Evolutionary conservation across 1,140 invertebrate species (phyloP).

Genomic region (Diorhabda elongata): DNA sequence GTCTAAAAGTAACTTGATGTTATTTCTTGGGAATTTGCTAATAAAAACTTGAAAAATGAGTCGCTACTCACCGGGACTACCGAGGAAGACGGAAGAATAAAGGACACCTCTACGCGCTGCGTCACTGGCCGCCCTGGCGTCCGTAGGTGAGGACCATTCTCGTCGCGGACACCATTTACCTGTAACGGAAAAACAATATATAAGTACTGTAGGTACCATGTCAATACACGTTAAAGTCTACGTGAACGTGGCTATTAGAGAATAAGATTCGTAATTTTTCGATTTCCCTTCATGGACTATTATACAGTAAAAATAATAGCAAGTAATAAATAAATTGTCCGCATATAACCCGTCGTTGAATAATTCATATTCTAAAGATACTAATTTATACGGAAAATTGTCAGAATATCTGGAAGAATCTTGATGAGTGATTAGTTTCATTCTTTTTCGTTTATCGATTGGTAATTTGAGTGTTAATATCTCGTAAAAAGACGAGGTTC

Average conservation of each 20-base stretch:
- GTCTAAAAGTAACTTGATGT: too few relatives aligned
- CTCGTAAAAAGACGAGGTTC: too few relatives aligned
- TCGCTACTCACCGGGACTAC: conserved; percentile 75
- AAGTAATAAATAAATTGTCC: too few relatives aligned
- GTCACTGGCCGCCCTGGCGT: conserved; percentile 65
- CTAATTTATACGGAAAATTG: too few relatives aligned
- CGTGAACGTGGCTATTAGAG: neutral
- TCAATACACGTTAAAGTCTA: neutral
- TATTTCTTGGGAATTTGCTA: too few relatives aligned
- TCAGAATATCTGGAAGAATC: too few relatives aligned
- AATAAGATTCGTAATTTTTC: neutral
- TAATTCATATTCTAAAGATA: too few relatives aligned
- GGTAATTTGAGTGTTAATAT: too few relatives aligned
- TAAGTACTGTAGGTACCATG: neutral
- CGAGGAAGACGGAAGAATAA: conserved; percentile 85
- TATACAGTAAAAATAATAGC: too few relatives aligned
- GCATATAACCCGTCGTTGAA: too few relatives aligned
- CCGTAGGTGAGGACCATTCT: conserved; percentile 82
- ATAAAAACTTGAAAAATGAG: neutral
- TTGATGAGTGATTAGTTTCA: too few relatives aligned
- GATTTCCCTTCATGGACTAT: neutral
- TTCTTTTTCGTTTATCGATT: too few relatives aligned
- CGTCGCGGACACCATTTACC: conserved; percentile 84
- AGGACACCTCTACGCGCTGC: conserved; percentile 73
- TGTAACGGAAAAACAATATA: conserved; percentile 46